Conservation (phyloP, 2,888 invertebrate species). For the Pegoplata infirma region DNA sequence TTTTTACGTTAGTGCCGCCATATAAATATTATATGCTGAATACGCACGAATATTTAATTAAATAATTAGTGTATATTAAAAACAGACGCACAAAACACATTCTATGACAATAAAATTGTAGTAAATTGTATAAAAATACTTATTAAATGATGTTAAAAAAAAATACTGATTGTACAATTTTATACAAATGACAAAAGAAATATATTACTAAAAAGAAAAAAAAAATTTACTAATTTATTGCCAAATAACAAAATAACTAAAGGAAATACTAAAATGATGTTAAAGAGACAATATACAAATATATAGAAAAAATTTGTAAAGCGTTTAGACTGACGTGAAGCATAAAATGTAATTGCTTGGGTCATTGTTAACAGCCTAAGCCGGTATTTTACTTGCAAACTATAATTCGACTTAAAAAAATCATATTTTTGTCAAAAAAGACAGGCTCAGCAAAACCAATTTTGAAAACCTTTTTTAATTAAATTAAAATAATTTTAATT, state of each 20-base stretch:
- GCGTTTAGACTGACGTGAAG: not conserved
- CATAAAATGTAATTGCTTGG: too few species aligned
- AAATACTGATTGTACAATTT: not conserved
- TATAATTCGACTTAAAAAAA: too few species aligned
- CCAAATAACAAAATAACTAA: not conserved
- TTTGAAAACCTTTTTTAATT: too few species aligned
- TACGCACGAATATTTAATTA: constrained; percentile 36
- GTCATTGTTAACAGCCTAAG: too few species aligned
- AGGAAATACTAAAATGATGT: not conserved
- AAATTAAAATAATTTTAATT: too few species aligned
- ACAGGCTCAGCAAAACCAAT: too few species aligned
- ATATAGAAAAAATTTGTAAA: too few species aligned
- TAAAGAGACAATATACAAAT: not conserved
- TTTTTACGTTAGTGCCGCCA: too few species aligned
- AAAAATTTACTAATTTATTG: not conserved
- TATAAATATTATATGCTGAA: constrained; percentile 4
- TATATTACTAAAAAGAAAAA: not conserved
- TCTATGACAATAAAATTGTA: not conserved
- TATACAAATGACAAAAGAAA: constrained; percentile 1
- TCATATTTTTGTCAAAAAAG: too few species aligned
- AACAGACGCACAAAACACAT: not conserved
- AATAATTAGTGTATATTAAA: constrained; percentile 23
- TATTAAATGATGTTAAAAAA: not conserved
- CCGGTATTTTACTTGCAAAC: too few species aligned
- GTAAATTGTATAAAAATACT: not conserved